Evolutionary conservation across 35 echinoderm and acorn worm species (phyloP), one percentile per base, ranked within the genome.

Genomic region (Ptychodera flava): DNA sequence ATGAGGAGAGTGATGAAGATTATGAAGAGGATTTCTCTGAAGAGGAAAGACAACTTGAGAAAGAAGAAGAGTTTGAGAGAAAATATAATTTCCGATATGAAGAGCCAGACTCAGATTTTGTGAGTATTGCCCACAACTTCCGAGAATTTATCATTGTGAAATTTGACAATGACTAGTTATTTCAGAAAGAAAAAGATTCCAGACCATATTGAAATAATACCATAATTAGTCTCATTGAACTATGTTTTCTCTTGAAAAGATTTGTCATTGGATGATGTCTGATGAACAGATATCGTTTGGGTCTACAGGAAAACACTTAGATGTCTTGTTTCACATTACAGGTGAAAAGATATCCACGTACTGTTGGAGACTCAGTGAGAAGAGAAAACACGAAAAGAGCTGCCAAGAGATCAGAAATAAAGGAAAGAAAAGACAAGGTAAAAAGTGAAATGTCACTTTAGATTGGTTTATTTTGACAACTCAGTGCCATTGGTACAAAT

Each of bases 41-140:
- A 84, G 96, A 99, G 31, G 96, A 99, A 37, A 78, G 93, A 32
- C 78, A 90, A 22, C 86, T 99, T 32, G 96, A 92, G 22, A 85
- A 94, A 31, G 92, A 99, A 85, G 96, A 99, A 31, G 88, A 99
- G 27, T 99, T 99, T 94, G 96, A 99, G 83, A 94, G 92, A 81
- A 99, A 99, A 36, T 99, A 90, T 78, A 99, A 99, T 87, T 99
- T 99, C 31, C 89, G 96, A 85, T 99, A 37, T 90, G 92, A 99
- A 80, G 96, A 99, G 85, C 96, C 96, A 33, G 92, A 94, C 85
- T 85, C 90, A 78, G 96, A 94, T 29, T 94, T 99, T 92, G 95
- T 94, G 33, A 92, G 95, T 98, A 64, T n/a, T n/a, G n/a, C n/a
- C n/a, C n/a, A n/a, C n/a, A n/a, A n/a, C n/a, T n/a, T n/a, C n/a